phyloP scores from a whole-genome alignment of 2,888 invertebrate species.

The Mimachlamys varia region DNA sequence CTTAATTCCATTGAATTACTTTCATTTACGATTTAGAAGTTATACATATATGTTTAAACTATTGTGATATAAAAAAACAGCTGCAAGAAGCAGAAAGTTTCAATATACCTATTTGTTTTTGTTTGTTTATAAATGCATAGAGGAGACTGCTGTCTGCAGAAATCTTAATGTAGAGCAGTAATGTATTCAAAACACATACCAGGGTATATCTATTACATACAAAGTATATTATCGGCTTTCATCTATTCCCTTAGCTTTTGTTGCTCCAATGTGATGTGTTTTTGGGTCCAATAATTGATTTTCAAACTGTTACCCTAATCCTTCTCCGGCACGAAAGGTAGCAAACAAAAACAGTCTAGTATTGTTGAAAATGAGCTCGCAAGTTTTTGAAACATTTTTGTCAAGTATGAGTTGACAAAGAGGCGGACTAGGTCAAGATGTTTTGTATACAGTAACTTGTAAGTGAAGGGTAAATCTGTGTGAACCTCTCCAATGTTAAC shows the following conservation, averaged over 20 bases:
- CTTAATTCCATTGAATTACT: too few relatives aligned
- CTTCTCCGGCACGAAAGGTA: background rate
- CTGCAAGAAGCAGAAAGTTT: too few relatives aligned
- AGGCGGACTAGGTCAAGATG: background rate
- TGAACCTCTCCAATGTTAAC: background rate
- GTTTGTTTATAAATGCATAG: background rate
- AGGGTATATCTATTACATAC: background rate
- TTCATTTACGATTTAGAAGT: background rate
- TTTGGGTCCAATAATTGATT: conserved; percentile 28
- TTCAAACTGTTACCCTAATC: conserved; percentile 24
- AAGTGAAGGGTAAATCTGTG: background rate
- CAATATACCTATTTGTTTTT: background rate
- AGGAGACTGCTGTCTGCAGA: background rate
- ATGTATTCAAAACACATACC: conserved; percentile 5
- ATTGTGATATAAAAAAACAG: background rate
- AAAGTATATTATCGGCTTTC: conserved; percentile 27
- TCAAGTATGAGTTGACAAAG: background rate
- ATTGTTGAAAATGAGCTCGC: background rate
- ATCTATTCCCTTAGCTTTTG: conserved; percentile 17
- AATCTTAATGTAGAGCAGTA: background rate
- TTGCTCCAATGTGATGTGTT: background rate
- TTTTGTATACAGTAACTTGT: background rate
- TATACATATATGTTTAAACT: background rate
- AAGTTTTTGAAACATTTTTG: background rate
- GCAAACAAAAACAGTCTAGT: background rate